Evolutionary conservation across 2,113 vertebrate genomes (phyloP).

Genomic region (Colinus virginianus): DNA sequence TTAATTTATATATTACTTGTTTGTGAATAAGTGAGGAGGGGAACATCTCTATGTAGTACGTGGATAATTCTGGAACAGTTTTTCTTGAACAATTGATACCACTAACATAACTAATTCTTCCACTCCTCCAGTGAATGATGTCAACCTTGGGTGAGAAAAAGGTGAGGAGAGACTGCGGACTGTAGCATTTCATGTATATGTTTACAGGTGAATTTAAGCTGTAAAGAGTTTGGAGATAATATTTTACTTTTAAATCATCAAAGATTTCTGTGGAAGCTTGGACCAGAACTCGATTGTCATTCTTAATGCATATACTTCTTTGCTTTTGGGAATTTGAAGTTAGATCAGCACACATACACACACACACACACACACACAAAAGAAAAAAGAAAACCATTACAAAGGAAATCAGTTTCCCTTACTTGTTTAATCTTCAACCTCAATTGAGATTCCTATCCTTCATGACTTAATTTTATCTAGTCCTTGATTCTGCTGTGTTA

Average conservation of each 20-base stretch:
- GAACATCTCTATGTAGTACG: rapidly evolving
- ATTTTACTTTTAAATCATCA: not conserved
- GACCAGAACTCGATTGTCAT: not conserved
- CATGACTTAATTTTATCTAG: slow-evolving; percentile 4
- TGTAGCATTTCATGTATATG: not conserved
- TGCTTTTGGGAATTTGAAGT: not conserved
- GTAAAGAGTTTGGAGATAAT: not conserved
- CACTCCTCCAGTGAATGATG: not conserved
- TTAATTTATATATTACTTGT: not conserved
- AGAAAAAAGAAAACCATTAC: not conserved
- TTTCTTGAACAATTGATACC: not conserved
- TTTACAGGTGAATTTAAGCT: not conserved
- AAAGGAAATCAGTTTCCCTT: not conserved
- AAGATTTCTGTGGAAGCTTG: not conserved
- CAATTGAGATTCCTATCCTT: not conserved
- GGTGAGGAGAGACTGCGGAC: not conserved
- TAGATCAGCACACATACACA: not conserved
- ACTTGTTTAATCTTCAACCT: not conserved
- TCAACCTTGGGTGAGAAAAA: not conserved
- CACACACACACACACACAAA: not conserved
- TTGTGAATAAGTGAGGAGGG: rapidly evolving
- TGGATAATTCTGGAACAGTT: not conserved
- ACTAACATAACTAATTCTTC: not conserved
- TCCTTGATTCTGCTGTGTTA: not conserved
- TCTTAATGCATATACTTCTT: not conserved